Evolutionary conservation across 1,140 invertebrate genomes (phyloP).

Genomic region (Chymomyza costata): DNA sequence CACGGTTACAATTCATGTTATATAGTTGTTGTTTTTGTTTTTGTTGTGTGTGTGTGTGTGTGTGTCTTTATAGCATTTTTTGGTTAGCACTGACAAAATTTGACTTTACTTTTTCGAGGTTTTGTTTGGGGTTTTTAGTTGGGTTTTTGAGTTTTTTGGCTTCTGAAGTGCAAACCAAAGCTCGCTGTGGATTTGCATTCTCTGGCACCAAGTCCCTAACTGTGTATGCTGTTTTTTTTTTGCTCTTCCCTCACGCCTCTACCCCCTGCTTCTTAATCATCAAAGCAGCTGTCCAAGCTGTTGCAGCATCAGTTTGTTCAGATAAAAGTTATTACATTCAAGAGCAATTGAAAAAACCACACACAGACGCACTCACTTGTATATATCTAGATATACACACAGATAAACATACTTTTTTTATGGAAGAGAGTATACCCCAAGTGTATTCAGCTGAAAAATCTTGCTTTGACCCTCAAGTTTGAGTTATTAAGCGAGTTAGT

Average conservation of each 20-base stretch:
- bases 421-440: too few species aligned
- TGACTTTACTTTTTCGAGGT: conserved; percentile 35
- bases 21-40: too few species aligned
- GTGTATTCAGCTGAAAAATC: conserved; percentile 15
- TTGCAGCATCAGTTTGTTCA: too few species aligned
- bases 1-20: conserved; percentile 16
- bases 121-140: conserved; percentile 36
- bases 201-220: neutral
- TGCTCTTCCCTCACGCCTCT: neutral
- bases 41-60: neutral
- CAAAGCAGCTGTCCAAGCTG: too few species aligned
- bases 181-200: conserved; percentile 8
- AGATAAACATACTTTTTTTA: too few species aligned
- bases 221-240: too few species aligned
- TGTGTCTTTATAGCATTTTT: conserved; percentile 18
- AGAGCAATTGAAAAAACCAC: conserved; percentile 26
- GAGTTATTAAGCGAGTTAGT: conserved; percentile 52
- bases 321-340: conserved; percentile 35
- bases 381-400: too few species aligned
- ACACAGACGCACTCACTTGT: too few species aligned
- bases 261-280: too few species aligned
- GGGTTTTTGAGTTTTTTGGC: conserved; percentile 30
- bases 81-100: conserved; percentile 12
- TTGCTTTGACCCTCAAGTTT: conserved; percentile 48
- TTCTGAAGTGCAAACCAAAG: conserved; percentile 22